These are phyloP conservation scores for Caenorhabditis sp. DNA, from an alignment of 2,888 invertebrate species.

Conservation along the genomic window DNA sequence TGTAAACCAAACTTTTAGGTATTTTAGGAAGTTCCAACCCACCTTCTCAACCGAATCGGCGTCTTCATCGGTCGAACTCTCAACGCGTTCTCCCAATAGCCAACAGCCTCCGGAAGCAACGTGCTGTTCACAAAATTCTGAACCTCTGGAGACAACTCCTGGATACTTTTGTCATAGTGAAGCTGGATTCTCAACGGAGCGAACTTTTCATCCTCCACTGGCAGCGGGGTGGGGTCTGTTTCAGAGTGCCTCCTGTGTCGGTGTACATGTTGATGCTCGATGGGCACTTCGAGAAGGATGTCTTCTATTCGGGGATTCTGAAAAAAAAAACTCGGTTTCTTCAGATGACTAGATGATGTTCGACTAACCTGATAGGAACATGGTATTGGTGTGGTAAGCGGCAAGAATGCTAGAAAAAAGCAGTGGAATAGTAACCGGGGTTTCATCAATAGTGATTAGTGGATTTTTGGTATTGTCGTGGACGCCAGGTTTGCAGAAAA, in stretches of 20 bases:
- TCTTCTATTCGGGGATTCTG: constrained; percentile 74
- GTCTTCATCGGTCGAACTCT: constrained; percentile 62
- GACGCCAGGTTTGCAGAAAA: background rate
- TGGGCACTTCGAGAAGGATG: constrained; percentile 71
- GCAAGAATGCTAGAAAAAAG: constrained; percentile 17
- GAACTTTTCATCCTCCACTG: constrained; percentile 45
- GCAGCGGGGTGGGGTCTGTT: background rate
- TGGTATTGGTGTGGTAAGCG: constrained; percentile 36
- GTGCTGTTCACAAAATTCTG: constrained; percentile 72
- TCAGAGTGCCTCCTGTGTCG: constrained; percentile 38
- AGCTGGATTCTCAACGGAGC: constrained; percentile 72
- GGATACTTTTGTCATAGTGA: constrained; percentile 73
- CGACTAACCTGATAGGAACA: constrained; percentile 69
- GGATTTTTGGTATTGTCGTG: background rate
- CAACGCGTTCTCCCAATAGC: constrained; percentile 76
- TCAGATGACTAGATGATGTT: background rate
- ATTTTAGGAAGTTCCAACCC: no score
- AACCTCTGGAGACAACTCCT: constrained; percentile 66
- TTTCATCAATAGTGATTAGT: constrained; percentile 41
- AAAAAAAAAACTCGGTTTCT: background rate
- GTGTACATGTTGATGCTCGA: constrained; percentile 46
- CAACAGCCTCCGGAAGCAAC: constrained; percentile 74
- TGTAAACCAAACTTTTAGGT: constrained; percentile 2
- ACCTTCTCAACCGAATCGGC: constrained; percentile 72
- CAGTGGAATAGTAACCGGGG: constrained; percentile 55